Percentiles rank a stretch among this genome's conserved stretches.
phyloP scores from a whole-genome alignment of 2,888 invertebrate genomes.

The Troglohyphantes excavatus region DNA sequence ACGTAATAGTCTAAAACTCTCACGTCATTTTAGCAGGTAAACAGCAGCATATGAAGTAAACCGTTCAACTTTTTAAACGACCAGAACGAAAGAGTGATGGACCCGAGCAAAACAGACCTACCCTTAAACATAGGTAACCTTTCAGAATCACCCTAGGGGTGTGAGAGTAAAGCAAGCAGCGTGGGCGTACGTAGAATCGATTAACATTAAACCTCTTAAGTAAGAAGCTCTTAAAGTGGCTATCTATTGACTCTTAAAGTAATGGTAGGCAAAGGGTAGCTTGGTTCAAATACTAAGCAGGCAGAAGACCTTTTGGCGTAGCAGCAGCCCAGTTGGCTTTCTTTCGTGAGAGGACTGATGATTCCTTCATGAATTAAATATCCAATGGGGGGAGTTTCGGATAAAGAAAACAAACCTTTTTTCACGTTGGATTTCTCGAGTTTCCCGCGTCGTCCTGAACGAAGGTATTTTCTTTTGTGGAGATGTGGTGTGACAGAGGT shows the following conservation, averaged over 20 bases:
- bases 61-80: too few relatives aligned
- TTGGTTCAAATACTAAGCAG: not conserved
- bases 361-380: slow-evolving; percentile 23
- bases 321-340: not conserved
- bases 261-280: not conserved
- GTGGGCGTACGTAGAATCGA: not conserved
- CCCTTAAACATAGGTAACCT: not conserved
- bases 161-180: not conserved
- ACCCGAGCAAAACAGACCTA: not conserved
- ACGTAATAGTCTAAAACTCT: too few relatives aligned
- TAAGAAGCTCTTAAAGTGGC: not conserved
- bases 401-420: not conserved
- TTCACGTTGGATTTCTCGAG: not conserved
- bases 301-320: not conserved
- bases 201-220: not conserved
- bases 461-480: not conserved
- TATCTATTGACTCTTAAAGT: slow-evolving; percentile 16
- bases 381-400: not conserved
- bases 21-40: too few relatives aligned
- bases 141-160: not conserved
- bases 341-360: slow-evolving; percentile 4
- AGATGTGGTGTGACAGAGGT: not conserved
- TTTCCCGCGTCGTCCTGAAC: not conserved
- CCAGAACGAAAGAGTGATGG: too few relatives aligned
- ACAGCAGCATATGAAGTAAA: too few relatives aligned